These are phyloP conservation scores for Atta texana DNA, from an alignment of 1,140 invertebrate genomes.

Conservation along the genomic window DNA sequence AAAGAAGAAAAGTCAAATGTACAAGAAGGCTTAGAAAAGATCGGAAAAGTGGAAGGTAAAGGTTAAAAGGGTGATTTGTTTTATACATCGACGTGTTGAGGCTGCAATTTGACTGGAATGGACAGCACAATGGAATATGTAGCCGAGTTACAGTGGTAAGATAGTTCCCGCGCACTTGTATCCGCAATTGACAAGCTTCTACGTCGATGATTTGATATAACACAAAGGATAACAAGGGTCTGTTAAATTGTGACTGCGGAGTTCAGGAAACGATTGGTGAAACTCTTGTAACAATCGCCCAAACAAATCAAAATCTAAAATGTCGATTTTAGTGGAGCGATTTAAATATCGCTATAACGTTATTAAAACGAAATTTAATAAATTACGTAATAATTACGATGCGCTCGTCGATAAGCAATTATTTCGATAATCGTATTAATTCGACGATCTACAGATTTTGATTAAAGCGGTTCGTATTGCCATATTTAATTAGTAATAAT, in stretches of 20 bases:
- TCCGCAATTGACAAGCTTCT: conserved; percentile 45
- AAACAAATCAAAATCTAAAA: conserved; percentile 40
- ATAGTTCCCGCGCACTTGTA: conserved; percentile 4
- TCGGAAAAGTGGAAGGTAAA: neutral
- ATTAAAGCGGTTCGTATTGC: conserved; percentile 5
- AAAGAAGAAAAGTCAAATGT: neutral
- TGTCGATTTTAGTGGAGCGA: neutral
- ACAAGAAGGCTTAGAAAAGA: neutral
- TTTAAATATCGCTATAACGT: conserved; percentile 10
- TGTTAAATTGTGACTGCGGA: conserved; percentile 51
- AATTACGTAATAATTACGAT: conserved; percentile 22
- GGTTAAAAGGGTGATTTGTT: conserved; percentile 14
- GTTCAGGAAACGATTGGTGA: conserved; percentile 24
- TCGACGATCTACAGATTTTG: neutral
- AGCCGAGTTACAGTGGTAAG: conserved; percentile 16
- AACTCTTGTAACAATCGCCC: conserved; percentile 12
- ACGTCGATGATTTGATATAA: neutral
- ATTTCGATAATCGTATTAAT: conserved; percentile 35
- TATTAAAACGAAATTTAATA: conserved; percentile 42
- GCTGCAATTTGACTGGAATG: neutral
- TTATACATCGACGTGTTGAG: neutral
- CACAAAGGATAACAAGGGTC: conserved; percentile 58
- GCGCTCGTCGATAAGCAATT: conserved; percentile 33
- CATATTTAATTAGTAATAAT: conserved; percentile 43
- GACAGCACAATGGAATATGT: neutral